Base-by-base conservation (phyloP, 2,888 invertebrate species). In the Leptopilina syphax region DNA sequence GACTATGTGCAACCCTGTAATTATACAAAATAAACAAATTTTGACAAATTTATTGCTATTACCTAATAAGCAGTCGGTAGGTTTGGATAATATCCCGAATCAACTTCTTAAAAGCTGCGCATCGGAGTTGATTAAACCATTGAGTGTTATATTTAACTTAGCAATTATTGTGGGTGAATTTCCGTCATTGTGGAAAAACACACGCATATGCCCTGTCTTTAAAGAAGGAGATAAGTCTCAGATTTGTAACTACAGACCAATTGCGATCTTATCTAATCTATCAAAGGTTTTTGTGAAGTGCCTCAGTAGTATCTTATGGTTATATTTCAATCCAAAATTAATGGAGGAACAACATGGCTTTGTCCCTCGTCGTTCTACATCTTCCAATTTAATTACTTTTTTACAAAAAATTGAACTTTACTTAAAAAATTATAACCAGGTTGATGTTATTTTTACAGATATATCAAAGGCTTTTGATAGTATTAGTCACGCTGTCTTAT, bases 231-330 rank as follows among this genome's bases (percentile, higher is more conserved):
- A 1, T 34, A 34, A 34, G 34, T 34, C 34, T 1, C 34, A 34
- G 34, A 34, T 82, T 10, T 9, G 27, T 63, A 82, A 86, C 18
- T 83, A 83, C 50, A 79, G 84, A 73, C 83, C 83, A 8, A 83
- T 84, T 8, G 27, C 79, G 57, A 81, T 83, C 12, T 66, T 80
- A 9, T 79, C 80, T 18, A 24, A 76, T 9, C 41, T 84, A 5
- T 77, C 80, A 7, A 85, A 83, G 67, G 57, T 85, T 1, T 82
- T 85, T 63, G 85, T 84, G 66, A 80, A 79, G 60, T 13, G 79
- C 6, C 47, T 83, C 8, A 57, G 79, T 18, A 18, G 6, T 7
- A n/a, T 60, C 1, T n/a, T 60, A 60, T 60, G 60, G 60, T 60
- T 18, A 13, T 60, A 60, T 60, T 60, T 60, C 8, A 18, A 5